Percentiles rank a stretch among this genome's conserved stretches.
Conservation (phyloP, 2,797 vertebrate genomes). For the Hypotaenidia philippensis region DNA sequence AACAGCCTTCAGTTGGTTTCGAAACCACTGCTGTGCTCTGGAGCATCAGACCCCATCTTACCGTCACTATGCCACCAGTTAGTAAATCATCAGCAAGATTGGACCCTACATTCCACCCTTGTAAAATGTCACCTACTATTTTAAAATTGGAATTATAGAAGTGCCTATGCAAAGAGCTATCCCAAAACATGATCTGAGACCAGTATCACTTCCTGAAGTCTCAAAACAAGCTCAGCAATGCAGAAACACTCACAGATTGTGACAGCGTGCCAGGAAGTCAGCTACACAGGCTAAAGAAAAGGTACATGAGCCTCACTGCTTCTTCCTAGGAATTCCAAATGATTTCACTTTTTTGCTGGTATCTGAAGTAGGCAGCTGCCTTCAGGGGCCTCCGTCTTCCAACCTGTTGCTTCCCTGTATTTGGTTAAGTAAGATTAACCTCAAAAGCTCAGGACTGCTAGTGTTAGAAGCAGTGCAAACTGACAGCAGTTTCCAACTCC, state of each 20-base stretch:
- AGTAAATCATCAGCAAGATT: not conserved
- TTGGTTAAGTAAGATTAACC: not conserved
- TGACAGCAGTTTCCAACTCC: not conserved
- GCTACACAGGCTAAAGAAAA: not conserved
- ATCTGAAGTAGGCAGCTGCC: not conserved
- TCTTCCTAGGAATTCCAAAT: not conserved
- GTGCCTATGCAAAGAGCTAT: not conserved
- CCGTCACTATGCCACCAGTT: accelerated
- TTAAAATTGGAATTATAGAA: not conserved
- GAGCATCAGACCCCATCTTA: not conserved
- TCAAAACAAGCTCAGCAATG: accelerated
- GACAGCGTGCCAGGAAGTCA: not conserved
- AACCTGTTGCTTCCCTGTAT: slow-evolving; percentile 23
- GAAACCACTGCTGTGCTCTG: not conserved
- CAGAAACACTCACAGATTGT: not conserved
- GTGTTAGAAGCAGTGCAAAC: not conserved
- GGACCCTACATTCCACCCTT: not conserved
- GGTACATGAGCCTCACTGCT: accelerated
- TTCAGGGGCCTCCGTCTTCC: not conserved
- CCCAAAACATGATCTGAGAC: not conserved
- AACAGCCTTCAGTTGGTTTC: not conserved
- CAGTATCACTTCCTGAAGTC: not conserved
- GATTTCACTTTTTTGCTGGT: not conserved
- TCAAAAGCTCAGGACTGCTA: not conserved
- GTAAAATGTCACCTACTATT: not conserved